phyloP scores from a whole-genome alignment of 2,888 invertebrate species.

The Corythucha ciliata region DNA sequence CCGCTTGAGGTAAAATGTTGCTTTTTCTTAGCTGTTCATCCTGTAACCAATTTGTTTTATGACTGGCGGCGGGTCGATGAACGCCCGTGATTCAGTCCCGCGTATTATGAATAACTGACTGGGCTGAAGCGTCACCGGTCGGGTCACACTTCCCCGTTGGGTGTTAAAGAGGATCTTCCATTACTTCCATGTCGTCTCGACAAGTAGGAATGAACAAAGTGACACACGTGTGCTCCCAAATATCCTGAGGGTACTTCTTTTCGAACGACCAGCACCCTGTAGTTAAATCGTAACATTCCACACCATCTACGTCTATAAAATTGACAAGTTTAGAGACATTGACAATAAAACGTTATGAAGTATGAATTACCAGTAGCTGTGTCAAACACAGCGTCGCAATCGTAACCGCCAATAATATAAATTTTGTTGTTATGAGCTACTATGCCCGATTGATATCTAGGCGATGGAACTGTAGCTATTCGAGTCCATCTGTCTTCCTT shows the following conservation, averaged over 20 bases:
- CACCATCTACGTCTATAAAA: slow-evolving; percentile 42
- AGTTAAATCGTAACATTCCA: slow-evolving; percentile 57
- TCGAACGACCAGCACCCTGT: slow-evolving; percentile 52
- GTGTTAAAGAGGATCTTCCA: slow-evolving; percentile 30
- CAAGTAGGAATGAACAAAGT: slow-evolving; percentile 56
- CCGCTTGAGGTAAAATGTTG: too few relatives aligned
- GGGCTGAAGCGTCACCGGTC: too few relatives aligned
- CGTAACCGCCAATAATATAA: slow-evolving; percentile 60
- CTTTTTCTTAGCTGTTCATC: too few relatives aligned
- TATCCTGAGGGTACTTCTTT: slow-evolving; percentile 55
- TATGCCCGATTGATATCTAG: slow-evolving; percentile 59
- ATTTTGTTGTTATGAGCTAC: slow-evolving; percentile 52
- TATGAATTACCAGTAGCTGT: slow-evolving; percentile 47
- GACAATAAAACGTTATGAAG: not conserved
- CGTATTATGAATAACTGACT: too few relatives aligned
- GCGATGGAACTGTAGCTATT: slow-evolving; percentile 53
- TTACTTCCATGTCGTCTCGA: slow-evolving; percentile 46
- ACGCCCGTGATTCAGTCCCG: too few relatives aligned
- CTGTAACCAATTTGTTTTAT: too few relatives aligned
- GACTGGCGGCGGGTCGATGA: too few relatives aligned
- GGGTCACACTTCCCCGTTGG: too few relatives aligned
- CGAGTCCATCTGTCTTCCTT: slow-evolving; percentile 50
- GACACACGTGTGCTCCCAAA: slow-evolving; percentile 63
- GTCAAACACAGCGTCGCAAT: slow-evolving; percentile 56
- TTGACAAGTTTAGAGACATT: not conserved